phyloP scores from a whole-genome alignment of 1,140 invertebrate genomes.

The Chrysomallon squamiferum region DNA sequence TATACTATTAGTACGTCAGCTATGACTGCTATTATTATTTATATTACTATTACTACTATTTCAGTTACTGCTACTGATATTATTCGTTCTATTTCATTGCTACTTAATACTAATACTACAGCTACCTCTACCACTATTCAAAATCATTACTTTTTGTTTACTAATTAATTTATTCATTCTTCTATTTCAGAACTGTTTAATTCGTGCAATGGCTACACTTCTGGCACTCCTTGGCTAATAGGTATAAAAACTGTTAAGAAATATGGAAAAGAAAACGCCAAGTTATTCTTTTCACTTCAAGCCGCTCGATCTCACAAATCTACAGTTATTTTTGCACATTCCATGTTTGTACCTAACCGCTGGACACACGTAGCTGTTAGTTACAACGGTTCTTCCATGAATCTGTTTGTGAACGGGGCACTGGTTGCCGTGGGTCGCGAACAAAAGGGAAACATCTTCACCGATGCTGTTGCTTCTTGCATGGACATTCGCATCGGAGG shows the following conservation, averaged over 20 bases:
- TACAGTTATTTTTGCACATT: slow-evolving; percentile 13
- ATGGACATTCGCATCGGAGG: slow-evolving; percentile 34
- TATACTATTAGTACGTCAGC: too few relatives aligned
- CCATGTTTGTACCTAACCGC: slow-evolving; percentile 19
- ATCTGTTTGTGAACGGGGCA: slow-evolving; percentile 30
- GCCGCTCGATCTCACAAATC: slow-evolving; percentile 19
- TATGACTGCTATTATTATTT: too few relatives aligned
- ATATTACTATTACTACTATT: too few relatives aligned
- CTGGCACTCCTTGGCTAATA: slow-evolving; percentile 17
- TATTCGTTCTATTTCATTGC: too few relatives aligned
- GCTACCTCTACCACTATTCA: too few relatives aligned
- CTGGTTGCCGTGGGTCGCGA: slow-evolving; percentile 21
- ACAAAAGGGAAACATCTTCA: slow-evolving; percentile 32
- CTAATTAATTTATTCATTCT: too few relatives aligned
- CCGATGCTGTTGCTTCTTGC: slow-evolving; percentile 15
- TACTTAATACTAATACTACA: too few relatives aligned
- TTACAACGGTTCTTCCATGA: slow-evolving; percentile 26
- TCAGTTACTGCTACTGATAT: too few relatives aligned
- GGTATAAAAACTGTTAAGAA: slow-evolving; percentile 21
- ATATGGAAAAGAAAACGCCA: slow-evolving; percentile 7
- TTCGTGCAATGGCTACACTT: slow-evolving; percentile 19
- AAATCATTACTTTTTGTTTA: too few relatives aligned
- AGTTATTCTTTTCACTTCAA: slow-evolving; percentile 28
- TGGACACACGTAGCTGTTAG: slow-evolving; percentile 33
- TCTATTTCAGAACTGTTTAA: slow-evolving; percentile 32